These are phyloP conservation scores for Trichechus manatus DNA, from an alignment of 2,113 vertebrate genomes.

Conservation along the genomic window DNA sequence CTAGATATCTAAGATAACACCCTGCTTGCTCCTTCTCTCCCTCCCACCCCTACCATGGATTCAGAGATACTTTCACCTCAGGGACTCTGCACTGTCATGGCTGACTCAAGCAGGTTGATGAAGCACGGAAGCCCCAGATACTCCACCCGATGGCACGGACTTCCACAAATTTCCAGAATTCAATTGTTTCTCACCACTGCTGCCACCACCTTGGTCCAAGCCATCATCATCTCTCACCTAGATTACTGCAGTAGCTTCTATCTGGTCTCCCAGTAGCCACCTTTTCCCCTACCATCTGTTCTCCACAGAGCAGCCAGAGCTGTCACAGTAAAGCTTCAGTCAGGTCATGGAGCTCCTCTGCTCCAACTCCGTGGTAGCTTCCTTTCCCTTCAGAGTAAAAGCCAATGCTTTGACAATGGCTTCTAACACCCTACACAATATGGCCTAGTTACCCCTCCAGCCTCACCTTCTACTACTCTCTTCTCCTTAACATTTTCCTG, in stretches of 20 bases:
- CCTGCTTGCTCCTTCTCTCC: neutral
- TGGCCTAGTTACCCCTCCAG: neutral
- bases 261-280: neutral
- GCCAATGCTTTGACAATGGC: neutral
- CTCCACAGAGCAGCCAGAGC: neutral
- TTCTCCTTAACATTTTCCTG: neutral
- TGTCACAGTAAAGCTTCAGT: neutral
- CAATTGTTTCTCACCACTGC: neutral
- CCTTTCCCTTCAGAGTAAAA: neutral
- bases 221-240: neutral
- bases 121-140: neutral
- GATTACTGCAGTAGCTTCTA: neutral
- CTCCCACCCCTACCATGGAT: rapidly evolving
- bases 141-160: neutral
- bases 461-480: neutral
- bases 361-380: neutral
- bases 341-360: neutral
- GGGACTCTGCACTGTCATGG: neutral
- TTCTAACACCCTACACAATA: neutral
- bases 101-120: neutral
- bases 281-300: rapidly evolving
- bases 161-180: neutral
- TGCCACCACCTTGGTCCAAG: neutral
- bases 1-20: too few species aligned
- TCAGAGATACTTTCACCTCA: neutral